Evolutionary conservation across 2,797 vertebrate species (phyloP).

Genomic region (Lutjanus argentimaculatus): DNA sequence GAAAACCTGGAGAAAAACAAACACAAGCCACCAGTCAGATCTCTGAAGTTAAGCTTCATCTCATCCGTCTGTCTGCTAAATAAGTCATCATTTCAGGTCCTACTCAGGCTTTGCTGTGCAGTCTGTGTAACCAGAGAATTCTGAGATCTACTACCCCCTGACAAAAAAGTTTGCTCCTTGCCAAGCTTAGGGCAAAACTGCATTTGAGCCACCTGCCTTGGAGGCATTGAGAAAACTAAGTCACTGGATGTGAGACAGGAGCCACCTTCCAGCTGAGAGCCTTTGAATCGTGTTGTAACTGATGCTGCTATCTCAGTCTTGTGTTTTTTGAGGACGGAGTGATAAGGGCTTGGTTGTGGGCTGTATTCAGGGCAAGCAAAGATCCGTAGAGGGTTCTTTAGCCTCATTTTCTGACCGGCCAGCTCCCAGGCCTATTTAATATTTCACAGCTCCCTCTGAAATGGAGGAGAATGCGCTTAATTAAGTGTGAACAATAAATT

Average conservation of each 20-base stretch:
- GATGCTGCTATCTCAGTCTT: constrained; percentile 49
- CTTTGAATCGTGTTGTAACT: constrained; percentile 40
- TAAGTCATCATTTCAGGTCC: background rate
- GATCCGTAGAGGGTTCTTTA: constrained; percentile 70
- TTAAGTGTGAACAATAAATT: constrained; percentile 80
- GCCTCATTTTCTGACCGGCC: constrained; percentile 74
- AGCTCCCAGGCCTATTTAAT: constrained; percentile 77
- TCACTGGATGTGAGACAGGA: constrained; percentile 15
- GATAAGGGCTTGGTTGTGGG: constrained; percentile 56
- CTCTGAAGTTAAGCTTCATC: background rate
- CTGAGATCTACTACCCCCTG: background rate
- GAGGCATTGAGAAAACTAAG: constrained; percentile 15
- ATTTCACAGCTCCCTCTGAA: constrained; percentile 74
- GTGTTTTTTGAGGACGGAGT: constrained; percentile 68
- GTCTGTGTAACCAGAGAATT: background rate
- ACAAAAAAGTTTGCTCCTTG: constrained; percentile 4
- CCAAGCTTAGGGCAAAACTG: background rate
- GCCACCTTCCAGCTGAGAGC: constrained; percentile 37
- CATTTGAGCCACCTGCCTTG: constrained; percentile 21
- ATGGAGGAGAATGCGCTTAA: constrained; percentile 70
- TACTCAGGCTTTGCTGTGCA: constrained; percentile 2
- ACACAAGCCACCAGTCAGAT: background rate
- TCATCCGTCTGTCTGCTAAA: background rate
- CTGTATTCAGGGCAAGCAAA: constrained; percentile 67
- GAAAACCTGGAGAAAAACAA: background rate